Conservation (phyloP, 2,888 invertebrate species). For the Marasmarcha lunaedactyla region DNA sequence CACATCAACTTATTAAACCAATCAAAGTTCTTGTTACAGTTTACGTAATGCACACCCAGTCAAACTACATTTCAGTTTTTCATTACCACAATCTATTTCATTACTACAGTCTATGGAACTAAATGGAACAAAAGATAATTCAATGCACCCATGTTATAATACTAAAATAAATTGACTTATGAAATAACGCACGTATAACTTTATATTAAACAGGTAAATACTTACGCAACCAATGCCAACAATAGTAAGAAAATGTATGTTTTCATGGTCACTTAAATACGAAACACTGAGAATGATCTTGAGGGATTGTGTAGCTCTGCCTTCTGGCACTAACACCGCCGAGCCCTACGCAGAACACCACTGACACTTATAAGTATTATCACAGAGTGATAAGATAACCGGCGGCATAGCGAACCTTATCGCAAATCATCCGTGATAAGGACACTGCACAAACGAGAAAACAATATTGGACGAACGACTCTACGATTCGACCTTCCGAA, state of each 20-base stretch:
- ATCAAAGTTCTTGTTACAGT: too few relatives aligned
- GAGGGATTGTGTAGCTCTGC: constrained; percentile 37
- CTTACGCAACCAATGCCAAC: constrained; percentile 46
- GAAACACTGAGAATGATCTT: constrained; percentile 29
- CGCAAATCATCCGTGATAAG: constrained; percentile 61
- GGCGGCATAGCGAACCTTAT: constrained; percentile 57
- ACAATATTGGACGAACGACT: constrained; percentile 34
- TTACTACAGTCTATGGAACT: too few relatives aligned
- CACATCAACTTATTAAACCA: too few relatives aligned
- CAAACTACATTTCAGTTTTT: too few relatives aligned
- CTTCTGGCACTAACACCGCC: constrained; percentile 47
- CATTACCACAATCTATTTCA: too few relatives aligned
- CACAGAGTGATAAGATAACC: constrained; percentile 65
- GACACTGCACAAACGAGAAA: constrained; percentile 43
- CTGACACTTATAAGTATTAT: constrained; percentile 68
- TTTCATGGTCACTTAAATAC: constrained; percentile 41
- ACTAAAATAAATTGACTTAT: too few relatives aligned
- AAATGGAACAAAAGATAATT: too few relatives aligned
- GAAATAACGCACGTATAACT: background rate
- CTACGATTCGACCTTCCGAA: constrained; percentile 27
- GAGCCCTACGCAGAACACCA: constrained; percentile 50
- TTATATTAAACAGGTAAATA: constrained; percentile 18
- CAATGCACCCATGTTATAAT: too few relatives aligned
- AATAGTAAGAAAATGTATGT: constrained; percentile 33
- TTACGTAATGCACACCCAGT: too few relatives aligned